These are phyloP conservation scores for Drosophila jambulina DNA, from an alignment of 1,140 invertebrate genomes.

Conservation along the genomic window DNA sequence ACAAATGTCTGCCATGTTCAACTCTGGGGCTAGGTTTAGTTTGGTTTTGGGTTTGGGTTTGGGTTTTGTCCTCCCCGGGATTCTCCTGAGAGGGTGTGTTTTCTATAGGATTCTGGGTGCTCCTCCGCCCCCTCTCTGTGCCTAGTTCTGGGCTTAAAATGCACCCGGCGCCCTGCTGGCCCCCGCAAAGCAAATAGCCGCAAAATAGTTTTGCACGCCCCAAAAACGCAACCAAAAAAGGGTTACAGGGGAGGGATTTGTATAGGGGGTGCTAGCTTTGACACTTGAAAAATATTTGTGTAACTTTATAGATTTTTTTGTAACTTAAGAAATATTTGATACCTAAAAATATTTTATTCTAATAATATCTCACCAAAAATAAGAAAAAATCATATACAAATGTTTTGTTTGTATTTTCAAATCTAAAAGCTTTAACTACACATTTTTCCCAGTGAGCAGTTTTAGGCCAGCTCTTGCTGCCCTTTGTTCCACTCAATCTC, in stretches of 20 bases:
- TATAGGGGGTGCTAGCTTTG: neutral
- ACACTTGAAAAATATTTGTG: constrained; percentile 18
- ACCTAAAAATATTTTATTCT: too few relatives aligned
- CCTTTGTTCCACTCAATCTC: constrained; percentile 17
- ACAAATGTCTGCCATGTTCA: constrained; percentile 59
- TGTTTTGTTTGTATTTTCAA: neutral
- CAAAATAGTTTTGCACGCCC: constrained; percentile 72
- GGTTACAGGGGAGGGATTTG: neutral
- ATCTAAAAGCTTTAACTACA: fast-evolving
- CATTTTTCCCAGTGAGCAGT: constrained; percentile 16
- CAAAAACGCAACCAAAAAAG: constrained; percentile 48
- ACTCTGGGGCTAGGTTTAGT: constrained; percentile 35
- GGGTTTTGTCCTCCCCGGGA: neutral
- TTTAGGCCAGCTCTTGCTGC: constrained; percentile 42
- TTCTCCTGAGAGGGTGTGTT: neutral
- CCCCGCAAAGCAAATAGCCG: constrained; percentile 76
- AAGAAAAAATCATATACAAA: neutral
- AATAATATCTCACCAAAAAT: neutral
- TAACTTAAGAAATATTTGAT: neutral
- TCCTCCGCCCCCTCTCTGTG: neutral
- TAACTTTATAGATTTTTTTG: neutral
- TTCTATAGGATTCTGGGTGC: constrained; percentile 34
- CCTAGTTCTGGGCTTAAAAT: constrained; percentile 52
- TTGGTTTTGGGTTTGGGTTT: constrained; percentile 21
- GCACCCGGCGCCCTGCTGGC: constrained; percentile 35